Percentiles rank a stretch among this genome's conserved stretches.
Conservation (phyloP, 2,888 invertebrate genomes). For the Philaethria dido region DNA sequence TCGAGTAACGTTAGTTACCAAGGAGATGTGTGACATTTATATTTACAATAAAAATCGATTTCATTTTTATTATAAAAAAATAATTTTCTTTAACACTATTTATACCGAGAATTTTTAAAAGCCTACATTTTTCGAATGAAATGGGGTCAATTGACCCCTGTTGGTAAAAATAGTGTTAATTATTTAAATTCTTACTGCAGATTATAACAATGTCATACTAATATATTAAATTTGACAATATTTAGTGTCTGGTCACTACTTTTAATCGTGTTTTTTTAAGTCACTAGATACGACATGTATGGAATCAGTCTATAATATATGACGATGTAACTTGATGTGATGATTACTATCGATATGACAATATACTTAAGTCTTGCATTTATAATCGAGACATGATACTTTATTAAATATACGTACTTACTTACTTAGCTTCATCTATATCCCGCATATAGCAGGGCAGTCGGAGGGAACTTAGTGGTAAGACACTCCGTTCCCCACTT, state of each 20-base stretch:
- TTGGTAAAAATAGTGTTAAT: too few relatives aligned
- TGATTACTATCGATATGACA: not conserved
- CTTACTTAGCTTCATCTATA: too few relatives aligned
- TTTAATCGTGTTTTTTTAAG: not conserved
- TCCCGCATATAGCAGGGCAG: too few relatives aligned
- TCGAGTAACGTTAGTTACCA: constrained; percentile 41
- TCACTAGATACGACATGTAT: not conserved
- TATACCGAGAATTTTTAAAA: too few relatives aligned
- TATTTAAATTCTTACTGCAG: too few relatives aligned
- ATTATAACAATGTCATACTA: constrained; percentile 3
- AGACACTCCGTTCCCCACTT: too few relatives aligned
- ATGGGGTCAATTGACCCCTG: too few relatives aligned
- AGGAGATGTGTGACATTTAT: constrained; percentile 7
- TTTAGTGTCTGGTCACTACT: not conserved
- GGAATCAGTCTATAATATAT: constrained; percentile 7
- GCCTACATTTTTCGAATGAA: too few relatives aligned
- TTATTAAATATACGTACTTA: constrained; percentile 8
- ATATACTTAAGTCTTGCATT: constrained; percentile 16
- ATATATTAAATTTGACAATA: constrained; percentile 6
- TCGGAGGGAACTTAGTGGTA: too few relatives aligned
- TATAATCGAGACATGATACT: not conserved
- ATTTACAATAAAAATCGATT: not conserved
- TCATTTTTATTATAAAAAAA: too few relatives aligned
- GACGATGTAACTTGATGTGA: not conserved
- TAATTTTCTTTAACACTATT: too few relatives aligned